Conservation (phyloP, 1,140 invertebrate species). For the Drosophila ercepeae region DNA sequence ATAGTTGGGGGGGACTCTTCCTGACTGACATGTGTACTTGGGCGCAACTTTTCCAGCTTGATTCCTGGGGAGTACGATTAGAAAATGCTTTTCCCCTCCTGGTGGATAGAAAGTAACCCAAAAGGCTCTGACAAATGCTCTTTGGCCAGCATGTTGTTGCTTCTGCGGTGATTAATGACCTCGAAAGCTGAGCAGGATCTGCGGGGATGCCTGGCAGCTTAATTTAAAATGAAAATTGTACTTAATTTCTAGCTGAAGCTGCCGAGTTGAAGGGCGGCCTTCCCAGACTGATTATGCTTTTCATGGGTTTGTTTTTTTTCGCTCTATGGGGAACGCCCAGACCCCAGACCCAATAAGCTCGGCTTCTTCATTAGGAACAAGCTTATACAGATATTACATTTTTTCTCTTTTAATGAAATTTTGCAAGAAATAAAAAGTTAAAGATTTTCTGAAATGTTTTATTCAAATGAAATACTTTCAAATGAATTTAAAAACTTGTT, state of each 20-base stretch:
- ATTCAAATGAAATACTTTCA: background rate
- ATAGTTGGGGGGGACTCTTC: conserved; percentile 42
- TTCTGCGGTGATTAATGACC: conserved; percentile 75
- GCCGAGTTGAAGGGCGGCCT: background rate
- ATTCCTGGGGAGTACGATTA: conserved; percentile 52
- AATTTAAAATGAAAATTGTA: conserved; percentile 82
- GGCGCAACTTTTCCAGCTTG: conserved; percentile 53
- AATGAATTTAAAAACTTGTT: background rate
- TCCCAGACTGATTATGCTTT: conserved; percentile 40
- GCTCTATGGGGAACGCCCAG: conserved; percentile 21
- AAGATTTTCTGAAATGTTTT: background rate
- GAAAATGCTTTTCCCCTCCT: conserved; percentile 57
- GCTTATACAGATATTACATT: conserved; percentile 35
- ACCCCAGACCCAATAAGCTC: conserved; percentile 8
- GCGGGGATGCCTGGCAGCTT: conserved; percentile 63
- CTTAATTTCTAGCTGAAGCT: conserved; percentile 69
- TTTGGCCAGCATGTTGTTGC: conserved; percentile 59
- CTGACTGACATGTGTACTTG: conserved; percentile 60
- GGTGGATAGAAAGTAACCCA: conserved; percentile 57
- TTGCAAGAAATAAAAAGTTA: background rate
- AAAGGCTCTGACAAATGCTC: conserved; percentile 76
- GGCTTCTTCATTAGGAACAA: conserved; percentile 21
- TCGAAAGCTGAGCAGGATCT: conserved; percentile 59
- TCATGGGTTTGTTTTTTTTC: conserved; percentile 25
- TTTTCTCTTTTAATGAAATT: conserved; percentile 1